phyloP scores from a whole-genome alignment of 2,113 vertebrate species.

The Otolemur garnettii region DNA sequence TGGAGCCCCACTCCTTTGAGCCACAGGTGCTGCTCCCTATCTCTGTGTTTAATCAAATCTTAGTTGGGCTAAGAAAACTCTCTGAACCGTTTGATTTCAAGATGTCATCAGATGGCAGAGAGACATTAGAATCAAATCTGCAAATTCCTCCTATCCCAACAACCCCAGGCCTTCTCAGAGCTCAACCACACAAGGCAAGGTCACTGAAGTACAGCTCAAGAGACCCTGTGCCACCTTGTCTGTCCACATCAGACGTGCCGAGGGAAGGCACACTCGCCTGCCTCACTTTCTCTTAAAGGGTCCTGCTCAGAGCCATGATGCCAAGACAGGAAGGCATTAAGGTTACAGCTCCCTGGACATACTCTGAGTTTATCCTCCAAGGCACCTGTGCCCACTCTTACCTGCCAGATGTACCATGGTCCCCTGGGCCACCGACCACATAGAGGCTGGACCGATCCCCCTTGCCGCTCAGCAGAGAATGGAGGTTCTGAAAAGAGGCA shows the following conservation, averaged over 20 bases:
- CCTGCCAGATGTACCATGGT: conserved; percentile 88
- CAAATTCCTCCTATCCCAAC: not conserved
- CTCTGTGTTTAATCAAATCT: not conserved
- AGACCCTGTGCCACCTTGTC: too few species aligned
- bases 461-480: conserved; percentile 89
- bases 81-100: not conserved
- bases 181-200: not conserved
- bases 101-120: not conserved
- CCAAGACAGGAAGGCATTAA: not conserved
- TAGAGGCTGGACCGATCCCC: conserved; percentile 90
- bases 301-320: not conserved
- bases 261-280: not conserved
- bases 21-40: too few species aligned
- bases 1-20: too few species aligned
- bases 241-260: not conserved
- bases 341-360: not conserved
- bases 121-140: not conserved
- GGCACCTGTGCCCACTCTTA: conserved; percentile 72
- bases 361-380: not conserved
- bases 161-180: not conserved
- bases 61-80: not conserved
- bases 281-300: not conserved
- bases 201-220: not conserved
- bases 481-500: conserved; percentile 93
- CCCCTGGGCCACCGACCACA: conserved; percentile 87